phyloP scores from a whole-genome alignment of 2,888 invertebrate genomes.

The Brachynemurus nebulosus region DNA sequence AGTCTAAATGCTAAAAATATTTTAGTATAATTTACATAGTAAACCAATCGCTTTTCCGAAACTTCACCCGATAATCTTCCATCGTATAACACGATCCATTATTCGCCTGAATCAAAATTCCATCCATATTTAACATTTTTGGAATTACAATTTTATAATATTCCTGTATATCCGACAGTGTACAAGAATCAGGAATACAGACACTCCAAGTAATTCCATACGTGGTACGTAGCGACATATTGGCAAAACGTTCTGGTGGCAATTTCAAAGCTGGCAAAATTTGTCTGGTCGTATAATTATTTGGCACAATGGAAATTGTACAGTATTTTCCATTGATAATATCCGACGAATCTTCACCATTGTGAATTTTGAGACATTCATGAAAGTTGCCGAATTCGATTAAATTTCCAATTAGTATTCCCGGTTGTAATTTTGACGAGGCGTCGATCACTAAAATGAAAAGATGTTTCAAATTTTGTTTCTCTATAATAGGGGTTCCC shows the following conservation, averaged over 20 bases:
- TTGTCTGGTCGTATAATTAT: neutral
- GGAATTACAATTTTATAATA: neutral
- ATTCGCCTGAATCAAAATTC: neutral
- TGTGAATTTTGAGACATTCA: conserved; percentile 26
- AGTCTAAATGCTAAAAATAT: too few species aligned
- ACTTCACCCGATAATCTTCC: neutral
- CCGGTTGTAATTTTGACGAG: conserved; percentile 31
- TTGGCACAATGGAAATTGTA: neutral
- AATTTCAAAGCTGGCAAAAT: neutral
- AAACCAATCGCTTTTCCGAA: neutral
- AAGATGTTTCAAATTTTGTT: too few species aligned
- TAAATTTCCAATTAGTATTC: conserved; percentile 27
- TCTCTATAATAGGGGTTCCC: too few species aligned
- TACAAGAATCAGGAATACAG: neutral
- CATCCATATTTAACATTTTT: neutral
- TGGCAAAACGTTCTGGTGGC: neutral
- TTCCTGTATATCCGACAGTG: neutral
- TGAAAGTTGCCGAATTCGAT: conserved; percentile 30
- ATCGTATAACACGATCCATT: neutral
- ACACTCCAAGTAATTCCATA: neutral
- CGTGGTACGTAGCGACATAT: neutral
- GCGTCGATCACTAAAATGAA: conserved; percentile 28
- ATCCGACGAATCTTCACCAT: neutral
- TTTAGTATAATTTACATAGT: neutral
- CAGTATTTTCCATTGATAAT: neutral